Evolutionary conservation across 2,113 vertebrate genomes (phyloP).

Genomic region (Hypocryptadius cinnamomeus): DNA sequence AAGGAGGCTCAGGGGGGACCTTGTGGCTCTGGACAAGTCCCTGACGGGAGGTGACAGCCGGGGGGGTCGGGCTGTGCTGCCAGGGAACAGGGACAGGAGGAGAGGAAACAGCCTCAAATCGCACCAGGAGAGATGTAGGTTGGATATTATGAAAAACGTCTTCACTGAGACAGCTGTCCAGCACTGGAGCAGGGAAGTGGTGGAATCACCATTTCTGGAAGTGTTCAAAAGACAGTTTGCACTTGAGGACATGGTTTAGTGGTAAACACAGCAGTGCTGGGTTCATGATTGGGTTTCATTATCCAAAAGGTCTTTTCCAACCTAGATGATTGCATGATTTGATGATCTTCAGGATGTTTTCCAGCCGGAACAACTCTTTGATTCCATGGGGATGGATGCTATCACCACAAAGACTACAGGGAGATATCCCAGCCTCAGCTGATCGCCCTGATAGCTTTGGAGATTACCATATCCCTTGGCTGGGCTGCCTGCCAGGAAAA

Average conservation of each 20-base stretch:
- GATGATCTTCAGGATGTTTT: not conserved
- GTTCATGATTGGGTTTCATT: not conserved
- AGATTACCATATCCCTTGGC: not conserved
- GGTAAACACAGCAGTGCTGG: not conserved
- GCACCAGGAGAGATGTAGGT: not conserved
- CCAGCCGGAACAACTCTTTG: not conserved
- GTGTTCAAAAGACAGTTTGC: not conserved
- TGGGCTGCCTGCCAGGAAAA: slow-evolving; percentile 63
- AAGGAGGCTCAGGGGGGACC: not conserved
- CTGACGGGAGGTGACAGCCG: not conserved
- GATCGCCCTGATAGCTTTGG: not conserved
- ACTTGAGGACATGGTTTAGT: not conserved
- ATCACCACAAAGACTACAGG: not conserved
- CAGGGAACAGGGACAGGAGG: not conserved
- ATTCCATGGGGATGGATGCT: not conserved
- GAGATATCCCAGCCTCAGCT: not conserved
- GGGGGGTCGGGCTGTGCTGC: rapidly evolving
- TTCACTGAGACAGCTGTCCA: not conserved
- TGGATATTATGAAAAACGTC: not conserved
- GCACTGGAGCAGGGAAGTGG: not conserved
- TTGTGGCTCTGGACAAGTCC: not conserved
- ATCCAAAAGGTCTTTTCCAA: not conserved
- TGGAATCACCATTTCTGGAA: not conserved
- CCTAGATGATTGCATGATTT: not conserved
- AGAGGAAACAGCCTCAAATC: not conserved